Base-by-base conservation (phyloP, 2,113 vertebrate species). In the Clinocottus analis region DNA sequence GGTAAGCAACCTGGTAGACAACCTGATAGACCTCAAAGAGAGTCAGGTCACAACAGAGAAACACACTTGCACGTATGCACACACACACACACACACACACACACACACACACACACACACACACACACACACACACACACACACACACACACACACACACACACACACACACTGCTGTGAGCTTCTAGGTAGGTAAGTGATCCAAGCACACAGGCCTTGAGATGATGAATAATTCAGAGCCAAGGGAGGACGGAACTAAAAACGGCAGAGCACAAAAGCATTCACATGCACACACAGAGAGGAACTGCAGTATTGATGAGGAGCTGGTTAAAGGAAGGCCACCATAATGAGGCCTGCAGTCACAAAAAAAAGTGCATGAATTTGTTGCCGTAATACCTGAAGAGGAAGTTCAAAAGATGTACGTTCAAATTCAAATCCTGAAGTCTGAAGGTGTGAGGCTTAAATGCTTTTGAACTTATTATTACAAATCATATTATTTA, bases 171-270 rank as follows among this genome's bases (percentile, higher is more conserved):
- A 72, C 43, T 12, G 29, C 33, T 27, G 21, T 49, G 47, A 67
- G 61, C 76, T 88, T 77, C 76, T 83, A 86, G 81, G 86, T 82
- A 87, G 91, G 91, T 91, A 94, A 95, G 87, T 86, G 90, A 95
- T 91, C 93, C 91, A 66, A 79, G 90, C 91, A 93, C 93, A 81
- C 87, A 85, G 93, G 85, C 86, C 78, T 80, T 37, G 33, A 12
- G 82, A 92, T 95, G 64, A 93, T 99, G 61, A 96, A 99, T 98
- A 95, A 98, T 99, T 97, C 60, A 99, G 91, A 70, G 37, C 47
- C 3, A 74, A 85, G 83, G 91, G 93, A 90, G 63, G 88, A 77
- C 53, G 87, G 87, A 90, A 95, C 92, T 94, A 84, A 88, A 89
- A 92, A 94, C 79, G 35, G 75, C 0, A 2, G 10, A 45, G 53